These are phyloP conservation scores for Cylas formicarius DNA, from an alignment of 1,140 invertebrate species.

Conservation along the genomic window DNA sequence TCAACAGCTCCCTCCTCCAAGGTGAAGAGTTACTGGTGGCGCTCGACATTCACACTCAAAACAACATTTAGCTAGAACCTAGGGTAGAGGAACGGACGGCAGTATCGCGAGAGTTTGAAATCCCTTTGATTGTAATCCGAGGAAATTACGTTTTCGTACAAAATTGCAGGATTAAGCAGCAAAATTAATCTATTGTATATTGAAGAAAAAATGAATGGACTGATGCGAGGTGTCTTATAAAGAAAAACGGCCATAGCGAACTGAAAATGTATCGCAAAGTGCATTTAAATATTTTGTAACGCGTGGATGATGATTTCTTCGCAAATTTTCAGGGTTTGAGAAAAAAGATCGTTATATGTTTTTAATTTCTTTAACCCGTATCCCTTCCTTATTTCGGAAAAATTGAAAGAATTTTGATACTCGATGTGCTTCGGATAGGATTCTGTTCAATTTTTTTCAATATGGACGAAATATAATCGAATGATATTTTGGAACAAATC, in stretches of 20 bases:
- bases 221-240: background rate
- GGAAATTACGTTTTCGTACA: conserved; percentile 23
- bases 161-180: conserved; percentile 15
- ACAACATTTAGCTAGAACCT: conserved; percentile 30
- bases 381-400: too few species aligned
- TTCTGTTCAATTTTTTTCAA: too few species aligned
- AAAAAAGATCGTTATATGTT: background rate
- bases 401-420: too few species aligned
- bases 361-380: too few species aligned
- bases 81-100: conserved; percentile 10
- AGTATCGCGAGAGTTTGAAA: conserved; percentile 31
- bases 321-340: background rate
- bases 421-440: too few species aligned
- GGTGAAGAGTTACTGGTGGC: conserved; percentile 48
- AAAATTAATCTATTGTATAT: conserved; percentile 5
- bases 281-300: conserved; percentile 1
- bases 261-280: too few species aligned
- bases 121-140: conserved; percentile 21
- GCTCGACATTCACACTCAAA: conserved; percentile 40
- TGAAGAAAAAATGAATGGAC: conserved; percentile 6
- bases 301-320: background rate
- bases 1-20: conserved; percentile 43
- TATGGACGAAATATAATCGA: too few species aligned
- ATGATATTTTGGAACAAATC: too few species aligned
- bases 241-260: too few species aligned